Evolutionary conservation across 2,797 vertebrate genomes (phyloP).

Genomic region (Cynopterus sphinx): DNA sequence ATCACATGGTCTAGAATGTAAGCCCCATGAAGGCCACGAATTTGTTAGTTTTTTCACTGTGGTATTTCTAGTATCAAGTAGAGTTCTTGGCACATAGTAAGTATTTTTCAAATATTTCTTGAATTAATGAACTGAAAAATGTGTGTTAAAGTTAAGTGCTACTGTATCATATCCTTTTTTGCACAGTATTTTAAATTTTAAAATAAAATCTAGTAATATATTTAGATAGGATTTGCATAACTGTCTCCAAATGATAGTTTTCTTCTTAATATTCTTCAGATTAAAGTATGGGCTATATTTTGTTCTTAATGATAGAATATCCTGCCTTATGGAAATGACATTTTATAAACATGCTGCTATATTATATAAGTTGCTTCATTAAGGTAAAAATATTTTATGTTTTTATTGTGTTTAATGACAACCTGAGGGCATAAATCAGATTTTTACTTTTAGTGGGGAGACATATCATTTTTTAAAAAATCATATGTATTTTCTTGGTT

Average conservation of each 20-base stretch:
- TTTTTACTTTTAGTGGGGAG: conserved; percentile 11
- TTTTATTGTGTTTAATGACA: conserved; percentile 3
- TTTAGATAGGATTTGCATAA: not conserved
- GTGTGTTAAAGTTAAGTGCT: not conserved
- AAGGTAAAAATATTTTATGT: conserved; percentile 26
- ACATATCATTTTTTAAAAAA: conserved; percentile 7
- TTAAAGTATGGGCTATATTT: not conserved
- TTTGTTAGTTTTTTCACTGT: not conserved
- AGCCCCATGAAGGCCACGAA: not conserved
- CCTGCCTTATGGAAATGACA: not conserved
- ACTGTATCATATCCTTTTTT: not conserved
- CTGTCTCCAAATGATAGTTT: conserved; percentile 37
- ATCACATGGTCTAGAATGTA: not conserved
- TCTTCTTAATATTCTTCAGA: conserved; percentile 13
- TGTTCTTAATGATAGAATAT: not conserved
- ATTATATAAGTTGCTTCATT: conserved; percentile 46
- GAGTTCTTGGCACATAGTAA: not conserved
- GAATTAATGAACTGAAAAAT: not conserved
- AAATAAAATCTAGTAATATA: not conserved
- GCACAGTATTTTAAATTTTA: not conserved
- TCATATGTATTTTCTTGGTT: conserved; percentile 37
- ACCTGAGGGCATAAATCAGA: not conserved
- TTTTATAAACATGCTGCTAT: conserved; percentile 62
- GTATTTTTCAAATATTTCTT: conserved; percentile 36
- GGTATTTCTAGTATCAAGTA: not conserved